Conservation (phyloP, 1,140 invertebrate genomes). For the Cydia strobilella region DNA sequence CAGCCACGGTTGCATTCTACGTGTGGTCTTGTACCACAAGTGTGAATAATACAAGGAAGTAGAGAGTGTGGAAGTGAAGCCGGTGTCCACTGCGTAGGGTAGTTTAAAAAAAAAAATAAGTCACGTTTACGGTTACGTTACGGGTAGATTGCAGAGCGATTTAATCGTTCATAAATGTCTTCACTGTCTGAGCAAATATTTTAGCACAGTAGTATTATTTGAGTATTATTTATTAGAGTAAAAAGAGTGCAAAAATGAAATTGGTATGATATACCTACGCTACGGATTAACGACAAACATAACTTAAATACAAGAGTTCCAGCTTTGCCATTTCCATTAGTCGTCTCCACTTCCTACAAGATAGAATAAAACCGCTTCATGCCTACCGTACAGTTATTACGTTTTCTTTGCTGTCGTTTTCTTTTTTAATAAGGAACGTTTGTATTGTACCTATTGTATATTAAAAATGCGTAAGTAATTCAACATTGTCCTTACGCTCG, state of each 20-base stretch:
- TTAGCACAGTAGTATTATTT: not conserved
- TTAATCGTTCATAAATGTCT: not conserved
- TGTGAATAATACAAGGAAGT: slow-evolving; percentile 38
- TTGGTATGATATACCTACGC: no score
- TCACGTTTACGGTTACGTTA: not conserved
- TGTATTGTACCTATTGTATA: not conserved
- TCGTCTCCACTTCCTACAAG: no score
- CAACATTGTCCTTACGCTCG: not conserved
- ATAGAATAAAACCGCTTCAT: no score
- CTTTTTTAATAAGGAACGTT: not conserved
- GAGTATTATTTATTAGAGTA: no score
- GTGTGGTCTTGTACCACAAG: slow-evolving; percentile 43
- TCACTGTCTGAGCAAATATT: not conserved
- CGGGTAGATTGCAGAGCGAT: not conserved
- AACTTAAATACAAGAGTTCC: no score
- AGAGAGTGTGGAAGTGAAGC: slow-evolving; percentile 36
- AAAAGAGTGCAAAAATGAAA: no score
- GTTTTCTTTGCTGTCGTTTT: not conserved
- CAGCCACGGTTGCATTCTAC: slow-evolving; percentile 37
- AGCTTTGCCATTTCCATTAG: no score
- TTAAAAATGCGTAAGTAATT: not conserved
- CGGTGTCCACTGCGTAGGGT: not conserved
- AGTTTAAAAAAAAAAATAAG: not conserved
- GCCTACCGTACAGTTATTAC: not conserved
- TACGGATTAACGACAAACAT: no score